Percentiles rank a stretch among this genome's conserved stretches.
phyloP scores from a whole-genome alignment of 2,113 vertebrate genomes.

The human region GRCh38 chrX:63707501-63708000 shows the following conservation, averaged over 20 bases:
- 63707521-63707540: neutral
- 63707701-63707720: neutral
- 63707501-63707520: neutral
- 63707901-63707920: neutral
- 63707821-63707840: neutral
- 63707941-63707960: neutral
- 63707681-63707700: neutral
- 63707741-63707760: neutral
- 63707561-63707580: neutral
- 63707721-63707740: neutral
- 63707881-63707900: slow-evolving; percentile 6
- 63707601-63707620: neutral
- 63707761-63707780: neutral
- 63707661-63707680: neutral
- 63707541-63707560: neutral
- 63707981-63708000: neutral
- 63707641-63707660: neutral
- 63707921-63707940: neutral
- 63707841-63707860: neutral
- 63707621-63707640: neutral
- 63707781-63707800: neutral
- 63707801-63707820: neutral
- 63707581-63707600: neutral
- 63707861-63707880: neutral
- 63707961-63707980: neutral